Evolutionary conservation across 2,113 vertebrate genomes (phyloP).

Genomic region (Reinhardtius hippoglossoides): DNA sequence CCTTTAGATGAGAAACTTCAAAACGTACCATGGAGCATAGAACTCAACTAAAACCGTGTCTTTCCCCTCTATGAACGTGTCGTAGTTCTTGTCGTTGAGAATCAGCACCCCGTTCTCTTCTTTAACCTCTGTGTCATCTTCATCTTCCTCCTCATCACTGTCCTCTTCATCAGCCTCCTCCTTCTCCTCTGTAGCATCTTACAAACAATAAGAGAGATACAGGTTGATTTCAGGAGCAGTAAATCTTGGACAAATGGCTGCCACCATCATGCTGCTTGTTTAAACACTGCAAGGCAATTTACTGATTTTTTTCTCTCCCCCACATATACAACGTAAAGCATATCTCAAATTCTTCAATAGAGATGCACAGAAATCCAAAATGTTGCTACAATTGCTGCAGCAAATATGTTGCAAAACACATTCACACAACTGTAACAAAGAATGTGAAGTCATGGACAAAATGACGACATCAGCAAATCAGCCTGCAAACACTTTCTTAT

Average conservation of each 20-base stretch:
- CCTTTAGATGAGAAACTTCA: background rate
- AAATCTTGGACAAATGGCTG: background rate
- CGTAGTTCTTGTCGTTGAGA: slow-evolving; percentile 90
- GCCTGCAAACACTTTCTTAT: no score
- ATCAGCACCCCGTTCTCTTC: slow-evolving; percentile 95
- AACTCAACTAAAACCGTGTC: slow-evolving; percentile 95
- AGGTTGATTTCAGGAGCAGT: background rate
- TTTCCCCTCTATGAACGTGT: slow-evolving; percentile 90
- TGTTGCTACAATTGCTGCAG: no score
- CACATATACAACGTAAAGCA: no score
- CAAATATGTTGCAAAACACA: no score
- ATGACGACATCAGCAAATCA: no score
- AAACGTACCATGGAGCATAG: slow-evolving; percentile 92
- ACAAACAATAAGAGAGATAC: background rate
- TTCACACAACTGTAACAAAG: no score
- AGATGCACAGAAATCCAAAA: no score
- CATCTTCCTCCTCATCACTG: slow-evolving; percentile 71
- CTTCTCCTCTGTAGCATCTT: slow-evolving; percentile 49
- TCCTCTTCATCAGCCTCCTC: slow-evolving; percentile 66
- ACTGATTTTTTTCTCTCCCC: no score
- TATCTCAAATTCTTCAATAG: no score
- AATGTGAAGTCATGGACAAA: no score
- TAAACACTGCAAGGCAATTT: no score
- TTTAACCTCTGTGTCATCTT: slow-evolving; percentile 87
- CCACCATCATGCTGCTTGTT: no score